Evolutionary conservation across 2,797 vertebrate genomes (phyloP).

Genomic region (Syngnathus acus): DNA sequence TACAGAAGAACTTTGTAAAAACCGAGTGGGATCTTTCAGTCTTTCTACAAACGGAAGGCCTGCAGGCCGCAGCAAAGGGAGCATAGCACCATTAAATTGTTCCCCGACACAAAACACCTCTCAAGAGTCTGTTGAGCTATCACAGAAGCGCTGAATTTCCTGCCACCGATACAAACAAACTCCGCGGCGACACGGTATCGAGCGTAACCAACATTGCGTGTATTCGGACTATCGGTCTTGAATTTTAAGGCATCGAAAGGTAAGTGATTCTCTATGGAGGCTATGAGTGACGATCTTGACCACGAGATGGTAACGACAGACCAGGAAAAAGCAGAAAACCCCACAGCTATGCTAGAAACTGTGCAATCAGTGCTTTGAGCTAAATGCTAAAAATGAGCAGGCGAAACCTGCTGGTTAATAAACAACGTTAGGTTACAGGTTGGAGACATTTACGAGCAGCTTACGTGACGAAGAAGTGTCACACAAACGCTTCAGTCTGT

Average conservation of each 20-base stretch:
- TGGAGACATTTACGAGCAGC: background rate
- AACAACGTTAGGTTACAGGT: background rate
- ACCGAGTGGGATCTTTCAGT: constrained; percentile 44
- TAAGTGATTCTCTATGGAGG: constrained; percentile 5
- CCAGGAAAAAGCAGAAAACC: background rate
- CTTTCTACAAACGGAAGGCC: constrained; percentile 81
- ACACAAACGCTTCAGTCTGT: background rate
- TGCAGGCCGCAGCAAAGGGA: constrained; percentile 64
- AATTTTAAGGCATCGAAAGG: constrained; percentile 56
- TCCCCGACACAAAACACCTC: constrained; percentile 13
- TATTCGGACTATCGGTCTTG: constrained; percentile 39
- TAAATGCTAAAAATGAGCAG: constrained; percentile 5
- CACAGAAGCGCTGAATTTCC: constrained; percentile 8
- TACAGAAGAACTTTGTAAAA: constrained; percentile 79
- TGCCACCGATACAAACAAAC: background rate
- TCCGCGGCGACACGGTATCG: constrained; percentile 5
- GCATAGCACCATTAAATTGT: constrained; percentile 57
- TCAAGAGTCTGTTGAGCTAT: background rate
- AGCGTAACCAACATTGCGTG: constrained; percentile 16
- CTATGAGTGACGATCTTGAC: background rate
- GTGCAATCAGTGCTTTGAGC: constrained; percentile 2
- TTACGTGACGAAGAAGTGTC: background rate
- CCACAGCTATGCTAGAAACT: background rate
- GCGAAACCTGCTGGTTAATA: background rate
- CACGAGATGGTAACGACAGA: background rate